Evolutionary conservation across 2,888 invertebrate species (phyloP), one percentile per base, ranked within the genome.

Genomic region (Drosophila monieri): DNA sequence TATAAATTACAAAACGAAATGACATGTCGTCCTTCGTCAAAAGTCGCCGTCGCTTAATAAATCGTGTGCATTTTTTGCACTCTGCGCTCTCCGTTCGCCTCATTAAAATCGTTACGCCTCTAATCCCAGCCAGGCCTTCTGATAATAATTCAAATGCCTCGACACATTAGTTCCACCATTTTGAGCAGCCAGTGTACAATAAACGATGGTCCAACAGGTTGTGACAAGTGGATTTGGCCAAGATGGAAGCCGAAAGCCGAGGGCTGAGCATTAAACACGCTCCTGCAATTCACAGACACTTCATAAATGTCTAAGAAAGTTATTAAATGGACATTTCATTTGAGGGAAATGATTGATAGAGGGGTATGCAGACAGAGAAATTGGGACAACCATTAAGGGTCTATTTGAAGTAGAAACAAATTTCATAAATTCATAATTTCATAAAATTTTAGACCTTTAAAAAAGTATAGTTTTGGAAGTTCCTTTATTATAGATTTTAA

Each of bases 121-220:
- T 59, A 59, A 43, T 41, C 41, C 41, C 32, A 27, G 56, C 21
- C 21, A 9, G 35, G 47, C 58, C 32, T 58, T 56, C 77, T 69
- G 73, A 83, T 80, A 78, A 84, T 83, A 84, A 78, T 80, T 83
- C 83, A 78, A 85, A 78, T 78, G 57, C 54, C 49, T 67, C 69
- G 80, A 78, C 78, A 77, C 85, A 84, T 84, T 84, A 84, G 83
- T 85, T 80, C 83, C 83, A 71, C 78, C 74, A 62, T 80, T 78
- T 80, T 77, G 71, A 67, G 69, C 80, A 83, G 48, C 54, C 57
- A 61, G 55, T 43, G 73, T 46, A 73, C 76, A 77, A 78, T 80
- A 80, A 80, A 77, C 74, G 76, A 60, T 48, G 57, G 68, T 65
- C 81, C 80, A 81, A 81, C 81, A 81, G 81, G 84, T 84, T 79